phyloP scores from a whole-genome alignment of 2,113 vertebrate species.

The Pipa parva region DNA sequence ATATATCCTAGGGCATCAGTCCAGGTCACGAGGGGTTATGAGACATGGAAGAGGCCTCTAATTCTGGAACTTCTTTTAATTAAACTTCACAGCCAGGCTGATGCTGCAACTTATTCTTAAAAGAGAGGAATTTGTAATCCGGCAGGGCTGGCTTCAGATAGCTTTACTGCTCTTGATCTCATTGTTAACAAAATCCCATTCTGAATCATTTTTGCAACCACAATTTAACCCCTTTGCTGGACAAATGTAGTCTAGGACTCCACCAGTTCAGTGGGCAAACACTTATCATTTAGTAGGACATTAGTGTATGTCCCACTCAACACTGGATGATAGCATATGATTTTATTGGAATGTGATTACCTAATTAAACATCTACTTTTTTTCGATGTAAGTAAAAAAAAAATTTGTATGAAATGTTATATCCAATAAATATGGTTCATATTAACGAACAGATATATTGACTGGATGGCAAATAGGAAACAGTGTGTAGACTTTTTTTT shows the following conservation, averaged over 20 bases:
- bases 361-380: no score
- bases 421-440: no score
- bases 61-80: slow-evolving; percentile 42
- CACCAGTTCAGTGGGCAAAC: not conserved
- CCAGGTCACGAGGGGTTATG: slow-evolving; percentile 37
- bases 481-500: no score
- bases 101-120: slow-evolving; percentile 39
- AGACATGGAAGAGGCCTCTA: slow-evolving; percentile 31
- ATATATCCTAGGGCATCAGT: slow-evolving; percentile 25
- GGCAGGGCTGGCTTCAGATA: slow-evolving; percentile 26
- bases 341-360: no score
- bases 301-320: no score
- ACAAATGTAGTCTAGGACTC: not conserved
- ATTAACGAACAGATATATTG: no score
- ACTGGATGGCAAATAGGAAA: no score
- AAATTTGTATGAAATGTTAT: no score
- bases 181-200: slow-evolving; percentile 40
- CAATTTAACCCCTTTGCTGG: slow-evolving; percentile 12
- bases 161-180: slow-evolving; percentile 37
- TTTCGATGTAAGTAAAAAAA: no score
- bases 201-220: slow-evolving; percentile 18
- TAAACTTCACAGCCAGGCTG: slow-evolving; percentile 38
- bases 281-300: not conserved
- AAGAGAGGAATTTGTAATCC: slow-evolving; percentile 39
- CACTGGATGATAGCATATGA: no score